Evolutionary conservation across 2,113 vertebrate genomes (phyloP), one percentile per base, ranked within the genome.

Genomic region (Phoxinus phoxinus): DNA sequence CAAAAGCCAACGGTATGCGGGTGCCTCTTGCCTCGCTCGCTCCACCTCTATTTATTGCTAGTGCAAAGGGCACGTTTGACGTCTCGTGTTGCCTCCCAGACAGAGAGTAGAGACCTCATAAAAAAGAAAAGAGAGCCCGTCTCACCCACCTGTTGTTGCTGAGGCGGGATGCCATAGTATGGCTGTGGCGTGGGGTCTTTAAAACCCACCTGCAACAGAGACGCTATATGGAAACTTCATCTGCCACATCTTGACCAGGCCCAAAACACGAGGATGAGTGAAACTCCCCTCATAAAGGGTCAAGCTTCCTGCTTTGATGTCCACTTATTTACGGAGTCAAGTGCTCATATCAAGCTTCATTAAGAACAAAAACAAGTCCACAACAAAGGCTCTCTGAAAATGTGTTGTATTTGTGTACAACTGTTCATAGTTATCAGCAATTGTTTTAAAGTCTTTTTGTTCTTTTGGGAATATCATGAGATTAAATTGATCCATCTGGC

Each of bases 101-200:
- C 35, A 61, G 88, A 87, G 84, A 90, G 90, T 69, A 90, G 92
- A 93, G 92, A 94, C 93, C 88, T 94, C 94, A 92, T 95, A 94
- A 90, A 92, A 94, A 17, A 93, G 77, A 48, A 89, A 25, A 81
- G 65, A 46, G 75, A 69, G 12, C 65, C 71, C 27, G 32, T 58
- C 89, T 90, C 84, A 84, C 93, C 93, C 95, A 95, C 95, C 95
- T 96, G 95, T 95, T 92, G 92, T 89, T 88, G 59, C 90, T 89
- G 46, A 87, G 90, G 73, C 82, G 48, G 86, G 82, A 75, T 63
- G 90, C 87, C 86, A 72, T 86, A 61, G 85, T 76, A 37, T 23
- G 21, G 79, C 7, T 30, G 71, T 69, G 69, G 27, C 13, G 25
- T 37, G 58, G 37, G 69, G 76, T 82, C 88, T 91, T 91, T 91